Conservation (phyloP, 2,797 vertebrate genomes). For the Eulemur mongoz region DNA sequence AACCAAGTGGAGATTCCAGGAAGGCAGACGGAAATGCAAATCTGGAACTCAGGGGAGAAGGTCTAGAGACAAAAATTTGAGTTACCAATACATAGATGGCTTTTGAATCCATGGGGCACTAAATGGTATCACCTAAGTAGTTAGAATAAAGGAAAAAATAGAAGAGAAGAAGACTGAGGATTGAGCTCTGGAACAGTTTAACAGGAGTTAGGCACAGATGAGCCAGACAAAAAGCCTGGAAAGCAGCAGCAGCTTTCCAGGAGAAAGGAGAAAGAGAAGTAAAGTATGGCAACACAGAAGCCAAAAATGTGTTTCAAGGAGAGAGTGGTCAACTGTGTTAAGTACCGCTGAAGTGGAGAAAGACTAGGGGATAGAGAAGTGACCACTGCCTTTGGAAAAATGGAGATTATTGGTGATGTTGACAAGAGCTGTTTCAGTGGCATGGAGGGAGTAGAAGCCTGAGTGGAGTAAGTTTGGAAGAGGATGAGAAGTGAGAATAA, state of each 20-base stretch:
- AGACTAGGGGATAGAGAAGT: neutral
- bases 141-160: neutral
- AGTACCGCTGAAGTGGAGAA: neutral
- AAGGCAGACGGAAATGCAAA: slow-evolving; percentile 19
- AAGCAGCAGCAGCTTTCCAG: neutral
- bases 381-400: neutral
- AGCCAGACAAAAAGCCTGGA: neutral
- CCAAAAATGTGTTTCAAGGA: neutral
- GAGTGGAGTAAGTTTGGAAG: neutral
- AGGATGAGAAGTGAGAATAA: neutral
- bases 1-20: neutral
- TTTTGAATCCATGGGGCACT: neutral
- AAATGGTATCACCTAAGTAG: neutral
- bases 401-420: neutral
- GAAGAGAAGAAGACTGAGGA: neutral
- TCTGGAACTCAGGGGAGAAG: neutral
- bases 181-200: neutral
- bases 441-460: neutral
- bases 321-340: neutral
- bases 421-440: neutral
- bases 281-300: neutral
- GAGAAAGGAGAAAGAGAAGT: neutral
- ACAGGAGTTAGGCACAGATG: neutral
- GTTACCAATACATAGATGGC: neutral
- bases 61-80: neutral